Conservation (phyloP, 2,113 vertebrate genomes). For the Anas platyrhynchos region DNA sequence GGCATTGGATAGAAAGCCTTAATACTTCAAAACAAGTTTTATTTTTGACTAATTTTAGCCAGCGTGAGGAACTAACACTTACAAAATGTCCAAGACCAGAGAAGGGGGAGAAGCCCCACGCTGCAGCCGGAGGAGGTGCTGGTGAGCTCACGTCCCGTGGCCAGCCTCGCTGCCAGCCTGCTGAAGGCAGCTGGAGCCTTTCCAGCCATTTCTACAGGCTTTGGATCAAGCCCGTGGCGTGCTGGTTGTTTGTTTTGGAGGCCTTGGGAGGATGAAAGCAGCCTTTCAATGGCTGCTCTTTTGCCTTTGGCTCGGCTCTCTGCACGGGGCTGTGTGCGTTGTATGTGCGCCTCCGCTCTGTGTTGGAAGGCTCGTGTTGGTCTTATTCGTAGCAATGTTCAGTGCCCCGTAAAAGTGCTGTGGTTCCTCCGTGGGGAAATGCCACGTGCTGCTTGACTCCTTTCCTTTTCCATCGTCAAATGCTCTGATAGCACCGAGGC, state of each 20-base stretch:
- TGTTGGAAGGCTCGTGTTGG: neutral
- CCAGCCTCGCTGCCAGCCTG: neutral
- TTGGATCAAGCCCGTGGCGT: neutral
- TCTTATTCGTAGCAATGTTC: neutral
- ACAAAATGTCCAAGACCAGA: neutral
- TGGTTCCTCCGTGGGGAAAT: neutral
- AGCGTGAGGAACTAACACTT: neutral
- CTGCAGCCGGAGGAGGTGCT: neutral
- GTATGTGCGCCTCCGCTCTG: neutral
- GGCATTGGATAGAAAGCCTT: rapidly evolving
- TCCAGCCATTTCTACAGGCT: neutral
- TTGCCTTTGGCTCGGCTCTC: neutral
- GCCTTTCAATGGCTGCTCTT: slow-evolving; percentile 24
- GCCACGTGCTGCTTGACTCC: neutral
- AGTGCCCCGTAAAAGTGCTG: rapidly evolving
- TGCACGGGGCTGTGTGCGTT: rapidly evolving
- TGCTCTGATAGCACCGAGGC: neutral
- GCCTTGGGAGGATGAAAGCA: neutral
- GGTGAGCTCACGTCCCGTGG: neutral
- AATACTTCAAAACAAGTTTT: rapidly evolving
- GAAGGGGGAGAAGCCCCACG: neutral
- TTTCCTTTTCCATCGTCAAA: neutral
- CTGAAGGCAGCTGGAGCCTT: slow-evolving; percentile 26
- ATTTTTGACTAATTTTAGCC: neutral
- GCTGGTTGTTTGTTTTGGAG: slow-evolving; percentile 57